These are phyloP conservation scores for Linnaemya tessellans DNA, from an alignment of 2,888 invertebrate species.

Conservation along the genomic window DNA sequence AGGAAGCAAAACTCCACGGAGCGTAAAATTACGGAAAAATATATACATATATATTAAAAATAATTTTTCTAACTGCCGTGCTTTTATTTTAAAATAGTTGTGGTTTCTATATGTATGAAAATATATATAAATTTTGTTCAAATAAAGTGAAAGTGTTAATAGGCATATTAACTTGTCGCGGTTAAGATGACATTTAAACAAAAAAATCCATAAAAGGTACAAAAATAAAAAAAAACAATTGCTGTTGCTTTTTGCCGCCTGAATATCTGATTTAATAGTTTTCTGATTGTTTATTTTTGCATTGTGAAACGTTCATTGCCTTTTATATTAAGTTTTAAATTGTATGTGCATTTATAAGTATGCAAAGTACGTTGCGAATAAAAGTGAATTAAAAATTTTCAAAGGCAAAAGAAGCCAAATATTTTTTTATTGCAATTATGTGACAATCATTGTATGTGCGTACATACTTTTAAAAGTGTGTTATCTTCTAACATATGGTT, in stretches of 20 bases:
- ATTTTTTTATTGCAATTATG: not conserved
- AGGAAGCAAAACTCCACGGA: constrained; percentile 58
- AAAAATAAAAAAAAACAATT: constrained; percentile 25
- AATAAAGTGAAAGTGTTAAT: constrained; percentile 69
- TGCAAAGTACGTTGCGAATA: constrained; percentile 15
- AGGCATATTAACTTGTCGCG: constrained; percentile 29
- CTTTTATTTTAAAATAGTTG: constrained; percentile 44
- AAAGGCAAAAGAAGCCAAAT: constrained; percentile 14
- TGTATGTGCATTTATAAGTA: not conserved
- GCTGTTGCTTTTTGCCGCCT: constrained; percentile 52
- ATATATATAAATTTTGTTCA: constrained; percentile 1
- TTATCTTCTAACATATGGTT: constrained; percentile 50
- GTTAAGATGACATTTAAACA: constrained; percentile 43
- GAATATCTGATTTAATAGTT: constrained; percentile 45
- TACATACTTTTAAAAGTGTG: not conserved
- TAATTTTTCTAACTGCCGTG: constrained; percentile 34
- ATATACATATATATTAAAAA: constrained; percentile 1
- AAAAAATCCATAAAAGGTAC: constrained; percentile 4
- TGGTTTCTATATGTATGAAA: constrained; percentile 20
- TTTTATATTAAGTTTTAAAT: constrained; percentile 3
- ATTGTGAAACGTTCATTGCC: constrained; percentile 49
- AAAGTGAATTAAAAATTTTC: constrained; percentile 17
- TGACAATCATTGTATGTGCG: not conserved
- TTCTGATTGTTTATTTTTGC: constrained; percentile 16
- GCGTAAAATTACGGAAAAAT: constrained; percentile 60